Evolutionary conservation across 1,140 invertebrate species (phyloP), one percentile per base, ranked within the genome.

Genomic region (Acromyrmex echinatior): DNA sequence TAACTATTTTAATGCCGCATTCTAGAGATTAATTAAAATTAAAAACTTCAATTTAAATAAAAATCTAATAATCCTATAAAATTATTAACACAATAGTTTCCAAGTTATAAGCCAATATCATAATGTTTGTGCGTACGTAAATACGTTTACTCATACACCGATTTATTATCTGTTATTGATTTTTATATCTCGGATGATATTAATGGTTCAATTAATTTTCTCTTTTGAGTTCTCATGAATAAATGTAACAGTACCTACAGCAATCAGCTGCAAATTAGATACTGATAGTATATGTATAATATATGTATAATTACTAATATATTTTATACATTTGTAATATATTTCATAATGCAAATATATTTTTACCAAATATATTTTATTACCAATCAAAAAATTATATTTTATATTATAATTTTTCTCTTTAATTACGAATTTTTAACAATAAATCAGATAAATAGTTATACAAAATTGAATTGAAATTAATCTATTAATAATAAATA

Each of bases 1-100:
- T 6, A 3, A 35, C 0, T 35, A 65, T 65, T 65, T 9, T 35
- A 65, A 35, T 35, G 35, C 0, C 16, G 16, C 28, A 65, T 65
- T 65, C 7, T 28, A 45, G 2, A 45, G 39, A 45, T 62, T 63
- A 62, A 62, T 25, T 62, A 28, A 28, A 6, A 28, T 28, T 25
- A 6, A 63, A 63, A 63, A 16, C 0, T 62, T 28, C 2, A 63
- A 63, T 63, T 28, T 63, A 16, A 63, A 63, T 63, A 63, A 28
- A 63, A 63, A 28, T 28, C 28, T 63, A 63, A 45, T 45, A 45
- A 45, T 63, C 60, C 60, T 28, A 63, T 63, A 63, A 63, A 28
- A 62, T 25, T 45, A 5, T 63, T 63, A 63, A 63, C 6, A 63
- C 25, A 6, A 63, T 28, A 63, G 25, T 63, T 28, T 28, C 5